A percentile compares a stretch with the other conserved stretches of the same genome.
Evolutionary conservation across 2,888 invertebrate species (phyloP).

Genomic region (Tinea trinotella): DNA sequence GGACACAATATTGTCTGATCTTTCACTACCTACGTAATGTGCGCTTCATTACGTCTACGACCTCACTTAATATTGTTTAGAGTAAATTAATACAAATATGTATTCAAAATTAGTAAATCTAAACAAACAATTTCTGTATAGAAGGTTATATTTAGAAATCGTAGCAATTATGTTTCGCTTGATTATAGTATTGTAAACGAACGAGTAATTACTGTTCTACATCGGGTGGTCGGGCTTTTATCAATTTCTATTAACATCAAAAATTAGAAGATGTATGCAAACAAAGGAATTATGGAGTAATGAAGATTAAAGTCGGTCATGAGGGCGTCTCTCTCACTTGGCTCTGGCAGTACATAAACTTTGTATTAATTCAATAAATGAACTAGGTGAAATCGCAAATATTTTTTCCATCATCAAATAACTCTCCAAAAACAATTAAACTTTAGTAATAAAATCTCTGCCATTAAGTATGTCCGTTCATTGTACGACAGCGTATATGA

Average conservation of each 20-base stretch:
- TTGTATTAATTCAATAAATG: not conserved
- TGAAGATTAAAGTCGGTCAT: slow-evolving; percentile 1
- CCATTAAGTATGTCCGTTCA: not conserved
- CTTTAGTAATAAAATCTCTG: not conserved
- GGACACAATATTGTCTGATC: slow-evolving; percentile 18
- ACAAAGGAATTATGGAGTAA: not conserved
- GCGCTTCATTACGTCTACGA: slow-evolving; percentile 7
- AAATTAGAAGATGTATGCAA: not conserved
- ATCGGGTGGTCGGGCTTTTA: not conserved
- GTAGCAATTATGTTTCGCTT: not conserved
- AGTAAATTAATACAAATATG: slow-evolving; percentile 10
- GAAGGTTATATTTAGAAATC: slow-evolving; percentile 13
- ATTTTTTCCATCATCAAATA: not conserved
- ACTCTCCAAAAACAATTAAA: slow-evolving; percentile 6
- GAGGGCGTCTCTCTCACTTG: not conserved
- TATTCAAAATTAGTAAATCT: not conserved
- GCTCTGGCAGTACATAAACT: not conserved
- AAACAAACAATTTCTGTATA: not conserved
- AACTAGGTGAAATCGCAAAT: not conserved
- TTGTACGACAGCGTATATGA: not conserved
- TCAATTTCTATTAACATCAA: not conserved
- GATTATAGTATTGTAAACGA: slow-evolving; percentile 4
- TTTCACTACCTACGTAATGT: slow-evolving; percentile 16
- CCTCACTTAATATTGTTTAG: slow-evolving; percentile 9
- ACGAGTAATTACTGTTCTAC: not conserved